Conservation (phyloP, 2,797 vertebrate genomes). For the Echiichthys vipera region DNA sequence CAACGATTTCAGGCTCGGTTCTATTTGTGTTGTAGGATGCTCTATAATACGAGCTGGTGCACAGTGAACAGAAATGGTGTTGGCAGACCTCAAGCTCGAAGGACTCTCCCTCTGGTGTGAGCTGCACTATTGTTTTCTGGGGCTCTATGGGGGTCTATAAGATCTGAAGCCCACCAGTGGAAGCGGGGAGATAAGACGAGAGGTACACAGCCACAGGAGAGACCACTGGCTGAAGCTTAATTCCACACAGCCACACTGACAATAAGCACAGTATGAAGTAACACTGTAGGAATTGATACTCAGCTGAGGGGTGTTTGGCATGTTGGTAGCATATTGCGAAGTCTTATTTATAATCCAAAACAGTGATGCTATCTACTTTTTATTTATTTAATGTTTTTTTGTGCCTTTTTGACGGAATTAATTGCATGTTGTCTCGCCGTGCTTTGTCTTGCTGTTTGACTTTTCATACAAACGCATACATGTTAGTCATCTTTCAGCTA, state of each 20-base stretch:
- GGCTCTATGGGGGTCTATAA: neutral
- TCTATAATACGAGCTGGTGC: neutral
- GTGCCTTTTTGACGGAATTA: too few relatives aligned
- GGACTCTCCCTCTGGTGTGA: neutral
- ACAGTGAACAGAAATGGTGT: constrained; percentile 2
- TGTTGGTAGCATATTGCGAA: neutral
- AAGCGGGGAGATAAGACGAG: constrained; percentile 30
- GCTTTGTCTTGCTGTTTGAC: too few relatives aligned
- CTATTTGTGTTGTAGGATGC: neutral
- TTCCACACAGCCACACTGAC: constrained; percentile 9
- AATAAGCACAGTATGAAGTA: neutral
- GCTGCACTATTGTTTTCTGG: constrained; percentile 14
- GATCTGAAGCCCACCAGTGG: constrained; percentile 28
- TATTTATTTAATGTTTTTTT: neutral
- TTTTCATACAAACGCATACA: too few relatives aligned
- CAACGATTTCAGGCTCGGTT: neutral
- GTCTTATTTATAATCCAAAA: neutral
- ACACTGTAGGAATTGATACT: neutral
- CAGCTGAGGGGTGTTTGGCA: neutral
- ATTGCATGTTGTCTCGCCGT: too few relatives aligned
- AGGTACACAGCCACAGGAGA: constrained; percentile 14
- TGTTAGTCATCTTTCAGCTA: too few relatives aligned
- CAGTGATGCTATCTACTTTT: neutral
- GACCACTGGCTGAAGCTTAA: constrained; percentile 1
- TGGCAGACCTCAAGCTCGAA: neutral